A percentile compares a stretch with the other conserved stretches of the same genome.
Evolutionary conservation across 2,113 vertebrate genomes (phyloP).

Genomic region (Aphelocoma coerulescens): DNA sequence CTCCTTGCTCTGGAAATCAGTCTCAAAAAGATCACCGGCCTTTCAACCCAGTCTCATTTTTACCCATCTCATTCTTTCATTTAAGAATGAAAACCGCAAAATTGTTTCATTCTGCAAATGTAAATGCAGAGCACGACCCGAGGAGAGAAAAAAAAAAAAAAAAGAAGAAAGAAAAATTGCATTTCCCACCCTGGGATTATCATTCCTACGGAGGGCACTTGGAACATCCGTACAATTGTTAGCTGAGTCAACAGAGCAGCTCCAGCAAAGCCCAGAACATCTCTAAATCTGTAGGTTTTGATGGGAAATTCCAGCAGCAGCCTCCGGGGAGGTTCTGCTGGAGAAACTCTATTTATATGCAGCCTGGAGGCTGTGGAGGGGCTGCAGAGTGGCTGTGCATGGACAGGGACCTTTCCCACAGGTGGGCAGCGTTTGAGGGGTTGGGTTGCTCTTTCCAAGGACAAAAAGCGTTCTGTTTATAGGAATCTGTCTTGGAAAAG

Average conservation of each 20-base stretch:
- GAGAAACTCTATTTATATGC: not conserved
- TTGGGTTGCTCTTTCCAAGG: not conserved
- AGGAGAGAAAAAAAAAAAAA: not conserved
- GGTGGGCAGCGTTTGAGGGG: not conserved
- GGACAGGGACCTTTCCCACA: not conserved
- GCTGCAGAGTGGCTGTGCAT: rapidly evolving
- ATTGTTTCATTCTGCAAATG: not conserved
- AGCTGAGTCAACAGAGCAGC: conserved; percentile 42
- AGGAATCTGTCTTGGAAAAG: not conserved
- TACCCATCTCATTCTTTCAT: not conserved
- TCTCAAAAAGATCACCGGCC: not conserved
- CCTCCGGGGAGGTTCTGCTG: not conserved
- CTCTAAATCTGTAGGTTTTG: not conserved
- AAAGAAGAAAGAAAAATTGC: not conserved
- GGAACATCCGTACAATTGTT: not conserved
- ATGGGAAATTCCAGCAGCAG: not conserved
- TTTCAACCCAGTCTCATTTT: not conserved
- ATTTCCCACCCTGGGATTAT: not conserved
- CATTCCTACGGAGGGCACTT: not conserved
- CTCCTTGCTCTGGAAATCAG: not conserved
- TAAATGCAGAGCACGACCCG: not conserved
- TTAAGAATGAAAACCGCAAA: not conserved
- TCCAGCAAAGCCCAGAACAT: not conserved
- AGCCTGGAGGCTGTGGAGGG: not conserved
- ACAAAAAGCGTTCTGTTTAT: rapidly evolving